Evolutionary conservation across 1,140 invertebrate genomes (phyloP), one percentile per base, ranked within the genome.

Genomic region (Mizuhopecten yessoensis): DNA sequence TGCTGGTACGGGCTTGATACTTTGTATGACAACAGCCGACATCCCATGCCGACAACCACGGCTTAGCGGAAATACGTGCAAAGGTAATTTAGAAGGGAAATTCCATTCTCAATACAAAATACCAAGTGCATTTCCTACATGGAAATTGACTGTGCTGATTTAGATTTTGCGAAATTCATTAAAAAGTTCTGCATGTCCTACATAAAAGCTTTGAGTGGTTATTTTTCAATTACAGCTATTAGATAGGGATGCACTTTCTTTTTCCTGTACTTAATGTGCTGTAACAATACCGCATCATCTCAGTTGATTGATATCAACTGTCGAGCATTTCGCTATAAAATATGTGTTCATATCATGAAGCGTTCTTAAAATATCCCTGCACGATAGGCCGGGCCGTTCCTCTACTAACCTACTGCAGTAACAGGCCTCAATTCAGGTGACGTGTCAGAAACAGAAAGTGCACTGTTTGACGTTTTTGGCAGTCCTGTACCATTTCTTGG

Each of bases 11-110:
- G 23, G n/a, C n/a, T 29, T 29, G 23, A 75, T 75, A 17, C 57
- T 29, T 75, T 75, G 57, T 9, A 75, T 29, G n/a, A 75, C 57
- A 75, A 29, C 23, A 75, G n/a, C 57, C 57, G 29, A 29, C 57
- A n/a, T 75, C 23, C 57, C 57, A 75, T 75, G 57, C 57, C 17
- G 57, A 75, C 23, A 29, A 75, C 29, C 29, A 75, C 57, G 29
- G n/a, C n/a, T 75, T n/a, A 29, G 57, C 5, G n/a, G 5, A 29
- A n/a, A 29, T 29, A 75, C 57, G 57, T 29, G 57, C 57, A n/a
- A 29, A 75, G 57, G 57, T 75, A 75, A 75, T 75, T 75, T 75
- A 75, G 23, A 75, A 75, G 57, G 57, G 11, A 75, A 75, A 75
- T 75, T 75, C 1, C 2, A 23, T 5, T 75, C 3, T 75, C 57